A percentile compares a stretch with the other conserved stretches of the same genome.
Conservation (phyloP, 2,113 vertebrate species). For the Zapus hudsonius region DNA sequence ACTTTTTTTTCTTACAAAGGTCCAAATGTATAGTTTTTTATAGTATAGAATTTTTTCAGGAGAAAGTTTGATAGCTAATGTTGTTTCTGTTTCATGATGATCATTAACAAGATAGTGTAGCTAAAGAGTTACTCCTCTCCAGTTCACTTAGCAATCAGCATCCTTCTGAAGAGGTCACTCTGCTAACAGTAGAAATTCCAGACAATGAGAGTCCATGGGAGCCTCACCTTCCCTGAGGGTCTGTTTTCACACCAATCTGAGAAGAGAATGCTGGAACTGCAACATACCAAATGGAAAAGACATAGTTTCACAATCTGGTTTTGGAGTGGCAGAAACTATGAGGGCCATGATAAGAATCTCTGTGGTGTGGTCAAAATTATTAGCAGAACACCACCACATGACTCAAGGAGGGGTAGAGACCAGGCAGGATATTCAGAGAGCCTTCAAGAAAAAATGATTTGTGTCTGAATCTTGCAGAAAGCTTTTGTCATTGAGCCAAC, state of each 20-base stretch:
- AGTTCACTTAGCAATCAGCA: background rate
- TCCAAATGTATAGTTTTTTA: background rate
- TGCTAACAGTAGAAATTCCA: background rate
- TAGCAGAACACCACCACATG: background rate
- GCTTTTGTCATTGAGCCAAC: conserved; percentile 66
- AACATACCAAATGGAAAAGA: background rate
- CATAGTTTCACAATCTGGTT: background rate
- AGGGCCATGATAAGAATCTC: background rate
- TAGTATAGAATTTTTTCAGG: background rate
- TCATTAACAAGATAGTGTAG: background rate
- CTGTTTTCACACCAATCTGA: background rate
- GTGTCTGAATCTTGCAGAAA: conserved; percentile 58
- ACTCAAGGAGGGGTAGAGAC: background rate
- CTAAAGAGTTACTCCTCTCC: background rate
- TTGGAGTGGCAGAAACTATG: background rate
- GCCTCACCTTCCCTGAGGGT: background rate
- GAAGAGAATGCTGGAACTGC: background rate
- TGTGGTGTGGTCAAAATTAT: background rate
- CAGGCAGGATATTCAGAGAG: background rate
- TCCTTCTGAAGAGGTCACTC: background rate
- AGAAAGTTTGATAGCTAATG: background rate
- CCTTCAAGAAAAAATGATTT: conserved; percentile 42
- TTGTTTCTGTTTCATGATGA: background rate
- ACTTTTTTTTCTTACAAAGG: conserved; percentile 3
- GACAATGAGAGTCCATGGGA: background rate